Evolutionary conservation across 2,888 invertebrate species (phyloP).

Genomic region (Sacculina carcini): DNA sequence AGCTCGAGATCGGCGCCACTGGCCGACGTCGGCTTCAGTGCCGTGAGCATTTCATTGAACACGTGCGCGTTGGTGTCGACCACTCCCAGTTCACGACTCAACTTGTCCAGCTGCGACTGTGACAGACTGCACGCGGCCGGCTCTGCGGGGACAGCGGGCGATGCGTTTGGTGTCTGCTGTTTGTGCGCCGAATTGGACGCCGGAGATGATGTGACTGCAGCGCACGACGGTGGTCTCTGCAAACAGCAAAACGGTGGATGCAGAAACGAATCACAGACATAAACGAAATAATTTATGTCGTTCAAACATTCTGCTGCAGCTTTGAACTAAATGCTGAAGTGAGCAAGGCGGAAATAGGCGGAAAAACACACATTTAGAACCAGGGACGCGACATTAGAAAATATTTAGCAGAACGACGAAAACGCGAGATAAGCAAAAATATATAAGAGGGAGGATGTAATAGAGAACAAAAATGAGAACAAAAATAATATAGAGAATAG

Average conservation of each 20-base stretch:
- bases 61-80: conserved; percentile 83
- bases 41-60: conserved; percentile 79
- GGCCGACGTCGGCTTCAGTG: conserved; percentile 58
- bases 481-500: too few relatives aligned
- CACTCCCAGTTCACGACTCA: conserved; percentile 71
- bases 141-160: conserved; percentile 12
- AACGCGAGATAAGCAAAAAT: too few relatives aligned
- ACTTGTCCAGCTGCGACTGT: conserved; percentile 47
- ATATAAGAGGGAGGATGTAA: too few relatives aligned
- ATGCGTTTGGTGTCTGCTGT: conserved; percentile 11
- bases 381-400: too few relatives aligned
- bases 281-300: background rate
- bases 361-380: too few relatives aligned
- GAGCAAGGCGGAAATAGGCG: too few relatives aligned
- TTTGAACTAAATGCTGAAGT: background rate
- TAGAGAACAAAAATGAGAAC: too few relatives aligned
- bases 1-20: conserved; percentile 63
- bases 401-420: too few relatives aligned
- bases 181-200: conserved; percentile 18
- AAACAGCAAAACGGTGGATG: background rate
- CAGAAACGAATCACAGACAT: background rate
- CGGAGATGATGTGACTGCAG: conserved; percentile 13
- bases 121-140: conserved; percentile 8
- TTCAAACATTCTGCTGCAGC: background rate
- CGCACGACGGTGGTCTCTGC: conserved; percentile 1